Conservation (phyloP, 2,888 invertebrate genomes). For the Noctua janthina region DNA sequence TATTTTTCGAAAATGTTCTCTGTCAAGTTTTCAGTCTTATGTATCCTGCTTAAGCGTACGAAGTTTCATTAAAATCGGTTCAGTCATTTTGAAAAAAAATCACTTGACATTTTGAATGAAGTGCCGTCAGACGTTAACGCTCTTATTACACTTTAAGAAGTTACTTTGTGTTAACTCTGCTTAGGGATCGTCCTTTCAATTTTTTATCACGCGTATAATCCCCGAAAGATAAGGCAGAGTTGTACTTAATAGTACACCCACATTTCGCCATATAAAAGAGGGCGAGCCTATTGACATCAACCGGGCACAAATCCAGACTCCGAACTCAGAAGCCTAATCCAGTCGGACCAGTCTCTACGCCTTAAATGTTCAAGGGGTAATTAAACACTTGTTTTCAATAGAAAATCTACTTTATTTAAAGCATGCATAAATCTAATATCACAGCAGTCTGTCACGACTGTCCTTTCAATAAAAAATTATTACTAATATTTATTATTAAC, state of each 20-base stretch:
- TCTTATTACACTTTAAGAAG: too few species aligned
- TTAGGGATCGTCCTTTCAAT: too few species aligned
- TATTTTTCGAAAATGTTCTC: too few species aligned
- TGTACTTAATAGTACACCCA: not conserved
- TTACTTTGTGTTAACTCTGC: too few species aligned
- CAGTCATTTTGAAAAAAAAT: too few species aligned
- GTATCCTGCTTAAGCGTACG: too few species aligned
- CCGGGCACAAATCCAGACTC: not conserved
- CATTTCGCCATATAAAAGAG: not conserved
- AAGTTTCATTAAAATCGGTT: too few species aligned
- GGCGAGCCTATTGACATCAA: not conserved
- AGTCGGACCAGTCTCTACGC: not conserved
- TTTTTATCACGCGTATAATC: not conserved
- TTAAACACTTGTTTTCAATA: constrained; percentile 12
- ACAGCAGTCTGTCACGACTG: constrained; percentile 80
- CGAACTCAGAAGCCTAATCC: not conserved
- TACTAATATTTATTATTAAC: not conserved
- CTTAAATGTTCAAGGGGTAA: not conserved
- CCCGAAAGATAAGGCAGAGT: not conserved
- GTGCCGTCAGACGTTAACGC: too few species aligned
- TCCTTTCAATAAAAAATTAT: constrained; percentile 17
- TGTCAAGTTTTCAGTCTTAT: too few species aligned
- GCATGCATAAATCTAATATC: constrained; percentile 82
- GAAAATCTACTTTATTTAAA: constrained; percentile 55
- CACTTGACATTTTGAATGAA: too few species aligned